Conservation (phyloP, 2,888 invertebrate genomes). For the Drosophila stalkeri region DNA sequence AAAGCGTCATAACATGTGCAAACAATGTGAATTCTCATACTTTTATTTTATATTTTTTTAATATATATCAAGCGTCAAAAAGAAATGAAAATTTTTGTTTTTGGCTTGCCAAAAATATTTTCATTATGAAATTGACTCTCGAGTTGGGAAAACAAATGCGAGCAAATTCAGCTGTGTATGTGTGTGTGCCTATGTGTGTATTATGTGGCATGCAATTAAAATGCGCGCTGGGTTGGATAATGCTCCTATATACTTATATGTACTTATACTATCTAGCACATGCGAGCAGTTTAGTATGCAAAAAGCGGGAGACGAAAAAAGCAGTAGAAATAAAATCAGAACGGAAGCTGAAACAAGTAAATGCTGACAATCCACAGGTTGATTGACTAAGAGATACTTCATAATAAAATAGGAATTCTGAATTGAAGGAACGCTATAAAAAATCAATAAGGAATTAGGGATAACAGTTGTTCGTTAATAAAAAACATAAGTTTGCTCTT, state of each 20-base stretch:
- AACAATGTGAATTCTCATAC: not conserved
- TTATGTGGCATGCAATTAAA: slow-evolving; percentile 74
- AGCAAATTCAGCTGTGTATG: slow-evolving; percentile 17
- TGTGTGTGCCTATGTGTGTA: slow-evolving; percentile 13
- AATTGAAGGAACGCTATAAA: not conserved
- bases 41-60: slow-evolving; percentile 9
- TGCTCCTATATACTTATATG: slow-evolving; percentile 47
- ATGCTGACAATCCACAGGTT: not conserved
- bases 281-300: slow-evolving; percentile 46
- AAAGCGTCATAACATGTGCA: not conserved
- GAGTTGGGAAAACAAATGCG: slow-evolving; percentile 32
- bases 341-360: slow-evolving; percentile 15
- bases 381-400: not conserved
- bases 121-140: slow-evolving; percentile 50
- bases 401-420: not conserved
- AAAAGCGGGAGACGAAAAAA: slow-evolving; percentile 18
- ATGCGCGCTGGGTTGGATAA: slow-evolving; percentile 66
- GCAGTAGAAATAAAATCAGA: slow-evolving; percentile 17
- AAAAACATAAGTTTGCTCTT: not conserved
- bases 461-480: not conserved
- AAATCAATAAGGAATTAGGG: not conserved
- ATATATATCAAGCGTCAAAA: slow-evolving; percentile 9
- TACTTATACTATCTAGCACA: slow-evolving; percentile 56
- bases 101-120: slow-evolving; percentile 45
- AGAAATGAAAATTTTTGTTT: slow-evolving; percentile 7